Evolutionary conservation across 2,797 vertebrate species (phyloP).

Genomic region (Chiroxiphia lanceolata): DNA sequence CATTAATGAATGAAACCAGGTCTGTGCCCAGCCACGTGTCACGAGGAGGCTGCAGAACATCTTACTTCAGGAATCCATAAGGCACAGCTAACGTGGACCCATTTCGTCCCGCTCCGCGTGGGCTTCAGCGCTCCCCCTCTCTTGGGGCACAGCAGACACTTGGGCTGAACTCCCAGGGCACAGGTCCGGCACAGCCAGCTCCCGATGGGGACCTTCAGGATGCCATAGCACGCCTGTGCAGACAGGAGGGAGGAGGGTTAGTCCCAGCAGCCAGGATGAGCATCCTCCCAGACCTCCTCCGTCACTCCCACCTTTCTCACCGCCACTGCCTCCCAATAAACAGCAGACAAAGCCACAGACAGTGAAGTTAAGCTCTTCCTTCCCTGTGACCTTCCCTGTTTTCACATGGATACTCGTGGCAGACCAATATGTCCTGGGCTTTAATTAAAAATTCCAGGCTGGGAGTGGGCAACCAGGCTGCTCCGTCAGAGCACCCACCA

Average conservation of each 20-base stretch:
- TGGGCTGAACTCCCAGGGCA: conserved; percentile 92
- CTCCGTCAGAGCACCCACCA: neutral
- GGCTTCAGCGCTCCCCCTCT: conserved; percentile 94
- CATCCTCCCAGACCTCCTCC: neutral
- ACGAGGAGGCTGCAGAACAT: neutral
- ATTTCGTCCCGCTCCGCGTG: conserved; percentile 95
- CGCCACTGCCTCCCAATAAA: fast-evolving
- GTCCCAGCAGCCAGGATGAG: neutral
- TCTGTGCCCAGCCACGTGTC: fast-evolving
- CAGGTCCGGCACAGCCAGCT: conserved; percentile 96
- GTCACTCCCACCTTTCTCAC: neutral
- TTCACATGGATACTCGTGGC: neutral
- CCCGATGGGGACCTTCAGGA: conserved; percentile 93
- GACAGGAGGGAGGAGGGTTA: neutral
- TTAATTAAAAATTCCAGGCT: neutral
- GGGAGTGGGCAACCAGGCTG: neutral
- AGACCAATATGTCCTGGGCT: neutral
- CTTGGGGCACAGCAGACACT: conserved; percentile 95
- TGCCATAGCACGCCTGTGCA: conserved; percentile 91
- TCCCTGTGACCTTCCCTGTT: neutral
- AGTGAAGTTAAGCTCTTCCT: neutral
- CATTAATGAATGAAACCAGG: neutral
- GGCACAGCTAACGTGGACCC: conserved; percentile 99
- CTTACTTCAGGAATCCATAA: conserved; percentile 98
- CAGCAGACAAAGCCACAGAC: neutral